Conservation (phyloP, 2,797 vertebrate genomes). For the Arctocebus calabarensis region DNA sequence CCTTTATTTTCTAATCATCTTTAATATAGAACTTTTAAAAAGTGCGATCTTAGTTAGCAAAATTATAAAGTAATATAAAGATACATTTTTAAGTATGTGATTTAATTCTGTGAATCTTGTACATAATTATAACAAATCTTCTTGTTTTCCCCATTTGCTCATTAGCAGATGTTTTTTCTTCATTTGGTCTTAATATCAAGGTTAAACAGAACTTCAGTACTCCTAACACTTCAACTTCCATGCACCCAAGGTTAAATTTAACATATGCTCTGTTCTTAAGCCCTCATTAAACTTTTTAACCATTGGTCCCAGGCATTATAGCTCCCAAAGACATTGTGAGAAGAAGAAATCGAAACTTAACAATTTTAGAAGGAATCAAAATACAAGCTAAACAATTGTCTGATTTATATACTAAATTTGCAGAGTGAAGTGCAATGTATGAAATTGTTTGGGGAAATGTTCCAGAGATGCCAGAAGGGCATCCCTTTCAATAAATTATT, state of each 20-base stretch:
- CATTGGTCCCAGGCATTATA: not conserved
- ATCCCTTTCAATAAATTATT: slow-evolving; percentile 80
- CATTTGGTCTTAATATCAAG: not conserved
- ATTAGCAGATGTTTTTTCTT: slow-evolving; percentile 1
- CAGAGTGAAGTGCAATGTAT: not conserved
- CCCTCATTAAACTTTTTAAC: not conserved
- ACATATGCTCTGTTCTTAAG: not conserved
- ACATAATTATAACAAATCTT: not conserved
- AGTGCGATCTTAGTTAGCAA: not conserved
- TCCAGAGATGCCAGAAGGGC: slow-evolving; percentile 86
- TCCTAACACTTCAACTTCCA: not conserved
- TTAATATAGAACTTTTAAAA: not conserved
- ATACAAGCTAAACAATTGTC: slow-evolving; percentile 47
- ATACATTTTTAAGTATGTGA: not conserved
- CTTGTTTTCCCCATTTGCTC: not conserved
- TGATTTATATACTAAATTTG: slow-evolving; percentile 8
- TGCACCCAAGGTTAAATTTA: not conserved
- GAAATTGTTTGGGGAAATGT: slow-evolving; percentile 86
- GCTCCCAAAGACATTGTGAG: not conserved
- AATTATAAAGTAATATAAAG: not conserved
- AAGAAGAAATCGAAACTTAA: slow-evolving; percentile 44
- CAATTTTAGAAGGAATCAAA: slow-evolving; percentile 35
- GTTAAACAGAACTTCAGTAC: not conserved
- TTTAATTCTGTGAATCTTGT: not conserved
- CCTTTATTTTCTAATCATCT: not conserved